Conservation (phyloP, 2,113 vertebrate genomes). For the Psephotus haematonotus region DNA sequence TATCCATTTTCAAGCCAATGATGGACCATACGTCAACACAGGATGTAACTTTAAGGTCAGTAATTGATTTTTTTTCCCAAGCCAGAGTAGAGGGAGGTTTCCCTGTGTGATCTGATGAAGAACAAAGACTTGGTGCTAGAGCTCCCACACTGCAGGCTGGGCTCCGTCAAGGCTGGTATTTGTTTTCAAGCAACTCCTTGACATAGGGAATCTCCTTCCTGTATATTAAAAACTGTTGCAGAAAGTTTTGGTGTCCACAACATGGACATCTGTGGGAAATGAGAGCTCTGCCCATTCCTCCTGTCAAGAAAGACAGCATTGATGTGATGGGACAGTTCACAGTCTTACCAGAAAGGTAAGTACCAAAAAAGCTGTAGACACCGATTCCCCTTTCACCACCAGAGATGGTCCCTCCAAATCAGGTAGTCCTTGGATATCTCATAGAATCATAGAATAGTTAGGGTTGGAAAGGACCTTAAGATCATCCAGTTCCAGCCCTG, state of each 20-base stretch:
- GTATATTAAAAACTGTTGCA: neutral
- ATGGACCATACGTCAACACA: neutral
- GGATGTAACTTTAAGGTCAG: neutral
- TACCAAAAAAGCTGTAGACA: neutral
- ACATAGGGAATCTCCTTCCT: neutral
- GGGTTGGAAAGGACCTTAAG: neutral
- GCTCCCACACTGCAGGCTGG: neutral
- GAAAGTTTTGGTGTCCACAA: neutral
- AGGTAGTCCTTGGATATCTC: neutral
- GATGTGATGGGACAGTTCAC: neutral
- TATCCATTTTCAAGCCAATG: neutral
- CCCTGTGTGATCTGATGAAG: neutral
- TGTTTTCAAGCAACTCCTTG: neutral
- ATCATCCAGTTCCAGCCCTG: neutral
- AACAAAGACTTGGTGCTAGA: neutral
- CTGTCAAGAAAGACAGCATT: neutral
- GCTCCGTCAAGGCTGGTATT: neutral
- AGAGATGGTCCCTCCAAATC: neutral
- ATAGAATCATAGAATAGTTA: neutral
- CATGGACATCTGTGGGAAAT: neutral
- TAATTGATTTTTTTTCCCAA: neutral
- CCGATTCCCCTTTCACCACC: neutral
- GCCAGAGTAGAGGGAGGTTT: neutral
- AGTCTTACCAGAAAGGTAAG: neutral
- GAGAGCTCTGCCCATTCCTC: neutral